These are phyloP conservation scores for Sipha maydis DNA, from an alignment of 2,888 invertebrate species.

Conservation along the genomic window DNA sequence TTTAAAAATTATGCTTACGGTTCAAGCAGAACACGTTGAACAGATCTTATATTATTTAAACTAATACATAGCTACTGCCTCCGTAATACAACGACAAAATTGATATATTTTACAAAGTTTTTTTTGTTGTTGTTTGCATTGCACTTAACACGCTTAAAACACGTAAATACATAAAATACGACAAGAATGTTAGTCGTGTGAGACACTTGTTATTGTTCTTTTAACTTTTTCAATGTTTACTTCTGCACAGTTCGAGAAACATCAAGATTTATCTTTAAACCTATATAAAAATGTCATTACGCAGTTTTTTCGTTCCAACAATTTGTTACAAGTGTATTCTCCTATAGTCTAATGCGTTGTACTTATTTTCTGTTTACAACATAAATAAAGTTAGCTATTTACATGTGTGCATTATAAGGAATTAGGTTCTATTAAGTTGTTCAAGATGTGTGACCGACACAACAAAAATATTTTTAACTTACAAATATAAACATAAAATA, in stretches of 20 bases:
- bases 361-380: not conserved
- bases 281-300: not conserved
- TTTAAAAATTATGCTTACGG: no score
- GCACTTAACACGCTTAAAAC: not conserved
- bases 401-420: not conserved
- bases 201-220: slow-evolving; percentile 5
- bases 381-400: not conserved
- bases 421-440: not conserved
- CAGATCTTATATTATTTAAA: no score
- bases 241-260: not conserved
- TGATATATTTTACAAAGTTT: not conserved
- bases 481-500: no score
- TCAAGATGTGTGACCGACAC: no score
- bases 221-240: not conserved
- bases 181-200: not conserved
- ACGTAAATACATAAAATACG: not conserved
- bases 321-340: not conserved
- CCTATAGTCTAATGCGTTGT: no score
- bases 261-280: slow-evolving; percentile 1
- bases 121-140: not conserved
- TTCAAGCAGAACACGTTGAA: no score
- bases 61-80: no score
- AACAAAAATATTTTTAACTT: not conserved
- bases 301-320: not conserved
- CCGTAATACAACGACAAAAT: no score